Percentiles rank a stretch among this genome's conserved stretches.
Evolutionary conservation across 2,797 vertebrate species (phyloP).

Genomic region (Lemur catta): DNA sequence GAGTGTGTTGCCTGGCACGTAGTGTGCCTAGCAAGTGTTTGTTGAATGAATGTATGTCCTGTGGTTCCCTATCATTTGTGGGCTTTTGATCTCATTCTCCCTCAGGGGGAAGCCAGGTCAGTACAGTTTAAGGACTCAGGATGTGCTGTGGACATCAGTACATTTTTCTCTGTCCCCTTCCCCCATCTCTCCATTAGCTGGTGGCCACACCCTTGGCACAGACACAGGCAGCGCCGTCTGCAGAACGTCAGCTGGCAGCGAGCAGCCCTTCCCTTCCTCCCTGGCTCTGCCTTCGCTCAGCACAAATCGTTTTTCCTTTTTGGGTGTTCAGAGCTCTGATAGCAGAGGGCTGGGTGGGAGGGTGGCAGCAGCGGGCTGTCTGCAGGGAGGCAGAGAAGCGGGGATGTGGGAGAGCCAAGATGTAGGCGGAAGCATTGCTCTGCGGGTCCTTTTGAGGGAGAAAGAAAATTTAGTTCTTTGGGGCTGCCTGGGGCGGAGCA

Average conservation of each 20-base stretch:
- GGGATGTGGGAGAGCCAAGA: conserved; percentile 28
- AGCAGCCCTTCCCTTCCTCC: conserved; percentile 72
- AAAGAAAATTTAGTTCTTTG: conserved; percentile 30
- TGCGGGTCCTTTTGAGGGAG: conserved; percentile 30
- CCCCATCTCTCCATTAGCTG: not conserved
- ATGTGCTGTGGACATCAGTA: not conserved
- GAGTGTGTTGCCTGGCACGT: not conserved
- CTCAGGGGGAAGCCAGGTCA: not conserved
- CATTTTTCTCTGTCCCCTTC: not conserved
- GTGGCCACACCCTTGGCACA: conserved; percentile 60
- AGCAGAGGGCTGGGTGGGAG: conserved; percentile 63
- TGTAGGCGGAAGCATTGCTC: not conserved
- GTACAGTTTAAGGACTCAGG: not conserved
- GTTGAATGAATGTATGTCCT: not conserved
- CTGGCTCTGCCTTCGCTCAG: conserved; percentile 62
- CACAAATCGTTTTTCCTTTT: conserved; percentile 72
- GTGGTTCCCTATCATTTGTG: not conserved
- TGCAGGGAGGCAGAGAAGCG: conserved; percentile 15
- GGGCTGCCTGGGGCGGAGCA: not conserved
- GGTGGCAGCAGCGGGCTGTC: conserved; percentile 41
- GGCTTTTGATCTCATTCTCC: not conserved
- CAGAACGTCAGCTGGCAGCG: conserved; percentile 54
- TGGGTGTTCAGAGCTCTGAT: conserved; percentile 66
- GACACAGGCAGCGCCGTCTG: conserved; percentile 41
- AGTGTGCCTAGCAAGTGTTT: not conserved